Evolutionary conservation across 2,113 vertebrate species (phyloP).

Genomic region (Pygoscelis antarcticus): DNA sequence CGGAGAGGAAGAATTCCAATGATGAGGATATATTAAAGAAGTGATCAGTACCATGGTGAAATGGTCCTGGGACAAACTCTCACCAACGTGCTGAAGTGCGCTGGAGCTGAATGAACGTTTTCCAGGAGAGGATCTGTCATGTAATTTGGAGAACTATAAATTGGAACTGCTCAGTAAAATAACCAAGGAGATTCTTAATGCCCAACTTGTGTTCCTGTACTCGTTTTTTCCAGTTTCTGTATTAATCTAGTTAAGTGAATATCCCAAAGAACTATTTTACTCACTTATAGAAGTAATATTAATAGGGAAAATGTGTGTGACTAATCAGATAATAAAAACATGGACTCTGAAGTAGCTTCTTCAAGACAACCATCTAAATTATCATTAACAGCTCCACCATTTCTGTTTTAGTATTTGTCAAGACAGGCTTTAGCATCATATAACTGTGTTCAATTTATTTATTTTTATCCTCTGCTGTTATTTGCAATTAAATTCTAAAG

Average conservation of each 20-base stretch:
- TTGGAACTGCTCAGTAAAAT: not conserved
- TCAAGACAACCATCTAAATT: conserved; percentile 27
- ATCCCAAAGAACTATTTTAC: conserved; percentile 2
- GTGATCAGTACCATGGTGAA: not conserved
- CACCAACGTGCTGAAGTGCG: not conserved
- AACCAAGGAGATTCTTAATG: not conserved
- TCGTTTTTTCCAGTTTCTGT: conserved; percentile 11
- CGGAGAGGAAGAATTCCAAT: not conserved
- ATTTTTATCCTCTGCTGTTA: conserved; percentile 38
- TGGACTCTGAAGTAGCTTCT: not conserved
- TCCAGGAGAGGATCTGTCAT: not conserved
- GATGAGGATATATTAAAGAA: not conserved
- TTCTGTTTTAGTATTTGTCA: conserved; percentile 31
- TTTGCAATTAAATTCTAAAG: conserved; percentile 30
- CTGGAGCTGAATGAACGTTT: not conserved
- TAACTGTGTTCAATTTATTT: conserved; percentile 40
- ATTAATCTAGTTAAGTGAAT: conserved; percentile 8
- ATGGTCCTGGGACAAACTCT: not conserved
- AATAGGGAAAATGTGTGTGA: conserved; percentile 15
- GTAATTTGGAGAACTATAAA: not conserved
- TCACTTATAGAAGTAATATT: conserved; percentile 22
- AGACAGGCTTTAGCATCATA: conserved; percentile 19
- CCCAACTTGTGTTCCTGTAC: not conserved
- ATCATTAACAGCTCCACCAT: conserved; percentile 5
- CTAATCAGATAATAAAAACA: conserved; percentile 13